Conservation (phyloP, 2,113 vertebrate species). For the Leptosomus discolor region DNA sequence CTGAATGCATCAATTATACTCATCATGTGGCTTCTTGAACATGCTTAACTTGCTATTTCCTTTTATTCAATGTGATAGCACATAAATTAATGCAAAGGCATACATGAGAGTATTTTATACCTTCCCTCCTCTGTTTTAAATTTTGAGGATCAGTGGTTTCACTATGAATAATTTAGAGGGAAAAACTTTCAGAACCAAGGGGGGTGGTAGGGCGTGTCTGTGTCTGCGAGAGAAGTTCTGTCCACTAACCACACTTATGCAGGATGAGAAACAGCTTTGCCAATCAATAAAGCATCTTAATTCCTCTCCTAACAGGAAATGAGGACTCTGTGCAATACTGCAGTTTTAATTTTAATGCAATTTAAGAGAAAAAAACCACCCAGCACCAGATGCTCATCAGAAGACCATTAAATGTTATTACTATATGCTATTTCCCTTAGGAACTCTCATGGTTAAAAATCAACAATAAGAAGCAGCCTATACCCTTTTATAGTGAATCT, state of each 20-base stretch:
- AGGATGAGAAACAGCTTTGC: constrained; percentile 47
- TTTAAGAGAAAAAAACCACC: constrained; percentile 18
- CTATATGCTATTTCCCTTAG: constrained; percentile 31
- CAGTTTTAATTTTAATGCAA: constrained; percentile 51
- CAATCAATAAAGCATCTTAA: constrained; percentile 55
- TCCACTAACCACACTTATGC: constrained; percentile 8
- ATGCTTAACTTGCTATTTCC: constrained; percentile 46
- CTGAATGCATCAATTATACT: constrained; percentile 59
- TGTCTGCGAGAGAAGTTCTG: neutral
- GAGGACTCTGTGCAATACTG: constrained; percentile 32
- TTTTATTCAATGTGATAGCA: constrained; percentile 22
- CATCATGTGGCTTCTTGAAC: constrained; percentile 19
- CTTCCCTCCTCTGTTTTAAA: constrained; percentile 15
- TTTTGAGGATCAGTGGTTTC: constrained; percentile 27
- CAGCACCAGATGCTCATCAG: constrained; percentile 49
- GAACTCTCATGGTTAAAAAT: constrained; percentile 42
- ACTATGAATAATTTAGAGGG: constrained; percentile 43
- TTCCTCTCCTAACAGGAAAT: constrained; percentile 56
- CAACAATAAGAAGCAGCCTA: constrained; percentile 5
- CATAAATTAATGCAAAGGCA: constrained; percentile 41
- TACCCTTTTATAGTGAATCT: neutral
- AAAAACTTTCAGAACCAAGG: neutral
- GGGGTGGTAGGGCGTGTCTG: neutral
- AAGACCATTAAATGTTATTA: constrained; percentile 46
- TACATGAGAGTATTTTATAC: constrained; percentile 29